Evolutionary conservation across 53 echinoderm and acorn worm genomes (phyloP).

Genomic region (Stichopus horrens): DNA sequence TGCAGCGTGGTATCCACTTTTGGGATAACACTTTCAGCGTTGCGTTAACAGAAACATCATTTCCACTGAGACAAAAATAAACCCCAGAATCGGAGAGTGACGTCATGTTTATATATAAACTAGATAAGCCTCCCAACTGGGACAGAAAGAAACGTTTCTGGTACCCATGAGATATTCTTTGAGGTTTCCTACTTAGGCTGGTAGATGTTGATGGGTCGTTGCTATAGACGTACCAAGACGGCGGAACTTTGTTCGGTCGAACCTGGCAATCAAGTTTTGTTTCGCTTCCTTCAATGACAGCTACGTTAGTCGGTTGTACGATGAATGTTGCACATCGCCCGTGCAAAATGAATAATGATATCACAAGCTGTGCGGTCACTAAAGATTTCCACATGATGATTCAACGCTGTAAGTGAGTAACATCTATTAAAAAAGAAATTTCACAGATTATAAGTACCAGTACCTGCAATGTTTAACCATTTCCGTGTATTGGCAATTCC

Average conservation of each 20-base stretch:
- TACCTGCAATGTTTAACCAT: too few species aligned
- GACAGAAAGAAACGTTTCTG: constrained; percentile 62
- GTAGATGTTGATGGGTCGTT: not conserved
- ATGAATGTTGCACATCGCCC: not conserved
- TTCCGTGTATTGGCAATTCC: too few species aligned
- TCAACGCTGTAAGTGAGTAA: not conserved
- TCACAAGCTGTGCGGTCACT: not conserved
- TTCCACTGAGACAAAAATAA: constrained; percentile 51
- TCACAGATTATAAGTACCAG: too few species aligned
- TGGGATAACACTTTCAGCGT: constrained; percentile 56
- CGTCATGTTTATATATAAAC: constrained; percentile 56
- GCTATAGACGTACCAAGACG: constrained; percentile 22
- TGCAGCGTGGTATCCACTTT: constrained; percentile 60
- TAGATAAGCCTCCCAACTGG: not conserved
- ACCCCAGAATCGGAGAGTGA: constrained; percentile 42
- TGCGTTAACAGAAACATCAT: constrained; percentile 22
- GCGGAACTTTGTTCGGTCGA: not conserved
- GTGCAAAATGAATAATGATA: not conserved
- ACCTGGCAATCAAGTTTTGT: constrained; percentile 8
- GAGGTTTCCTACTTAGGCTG: not conserved
- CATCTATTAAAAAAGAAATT: too few species aligned
- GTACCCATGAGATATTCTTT: constrained; percentile 4
- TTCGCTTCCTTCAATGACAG: constrained; percentile 14
- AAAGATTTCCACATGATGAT: not conserved
- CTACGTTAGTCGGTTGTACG: not conserved